Conservation (phyloP, 2,113 vertebrate genomes). For the Labrus mixtus region DNA sequence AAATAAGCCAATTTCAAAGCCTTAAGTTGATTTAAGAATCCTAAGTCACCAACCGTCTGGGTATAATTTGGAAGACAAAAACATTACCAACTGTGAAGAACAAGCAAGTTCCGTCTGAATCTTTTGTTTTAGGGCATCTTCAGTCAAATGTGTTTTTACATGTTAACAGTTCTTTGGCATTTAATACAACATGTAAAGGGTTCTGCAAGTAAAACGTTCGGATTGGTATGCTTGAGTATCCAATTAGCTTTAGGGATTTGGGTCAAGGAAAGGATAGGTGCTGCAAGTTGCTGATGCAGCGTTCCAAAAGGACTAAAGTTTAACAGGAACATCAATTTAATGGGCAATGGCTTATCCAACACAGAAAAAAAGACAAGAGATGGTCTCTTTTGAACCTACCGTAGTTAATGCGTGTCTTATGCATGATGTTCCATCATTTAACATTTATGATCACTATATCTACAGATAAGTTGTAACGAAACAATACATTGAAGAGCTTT, state of each 20-base stretch:
- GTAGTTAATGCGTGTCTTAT: too few relatives aligned
- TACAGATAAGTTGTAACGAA: not conserved
- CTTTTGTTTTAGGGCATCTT: not conserved
- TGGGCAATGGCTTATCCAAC: not conserved
- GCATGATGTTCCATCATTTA: not conserved
- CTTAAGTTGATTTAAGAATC: not conserved
- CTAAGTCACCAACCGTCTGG: not conserved
- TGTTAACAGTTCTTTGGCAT: not conserved
- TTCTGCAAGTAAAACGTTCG: conserved; percentile 29
- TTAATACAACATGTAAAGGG: conserved; percentile 29
- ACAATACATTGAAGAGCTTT: not conserved
- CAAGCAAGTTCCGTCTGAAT: not conserved
- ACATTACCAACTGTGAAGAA: not conserved
- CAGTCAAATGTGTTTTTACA: not conserved
- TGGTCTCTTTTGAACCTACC: too few relatives aligned
- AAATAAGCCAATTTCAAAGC: not conserved
- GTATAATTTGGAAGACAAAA: not conserved
- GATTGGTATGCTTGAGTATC: conserved; percentile 38
- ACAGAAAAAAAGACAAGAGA: too few relatives aligned
- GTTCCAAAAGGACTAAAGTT: conserved; percentile 27
- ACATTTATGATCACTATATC: not conserved
- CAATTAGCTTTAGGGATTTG: conserved; percentile 59
- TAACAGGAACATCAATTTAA: conserved; percentile 29
- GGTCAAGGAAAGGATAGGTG: conserved; percentile 35
- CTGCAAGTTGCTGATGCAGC: conserved; percentile 49